Conservation (phyloP, 2,888 invertebrate species). For the Drosophila setosimentum region DNA sequence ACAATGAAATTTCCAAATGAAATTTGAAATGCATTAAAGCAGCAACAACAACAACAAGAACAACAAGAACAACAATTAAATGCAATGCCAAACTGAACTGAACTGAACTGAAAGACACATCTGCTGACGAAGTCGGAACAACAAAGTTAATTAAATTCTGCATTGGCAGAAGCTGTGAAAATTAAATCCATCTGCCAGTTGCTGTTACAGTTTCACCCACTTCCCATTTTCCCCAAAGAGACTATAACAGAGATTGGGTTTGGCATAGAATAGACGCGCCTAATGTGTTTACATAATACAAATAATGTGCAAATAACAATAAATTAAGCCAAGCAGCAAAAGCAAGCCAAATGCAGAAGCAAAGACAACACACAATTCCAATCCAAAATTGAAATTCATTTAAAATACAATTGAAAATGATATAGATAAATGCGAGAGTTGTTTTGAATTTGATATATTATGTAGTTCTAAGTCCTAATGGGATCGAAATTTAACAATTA, state of each 20-base stretch:
- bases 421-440: slow-evolving; percentile 27
- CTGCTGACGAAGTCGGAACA: slow-evolving; percentile 46
- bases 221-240: slow-evolving; percentile 20
- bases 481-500: too few relatives aligned
- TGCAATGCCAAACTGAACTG: slow-evolving; percentile 14
- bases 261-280: slow-evolving; percentile 26
- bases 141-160: slow-evolving; percentile 75
- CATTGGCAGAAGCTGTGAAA: slow-evolving; percentile 50
- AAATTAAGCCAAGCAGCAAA: slow-evolving; percentile 69
- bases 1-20: slow-evolving; percentile 54
- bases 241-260: slow-evolving; percentile 22
- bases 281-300: slow-evolving; percentile 75
- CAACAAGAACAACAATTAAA: slow-evolving; percentile 15
- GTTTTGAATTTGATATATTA: not conserved
- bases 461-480: not conserved
- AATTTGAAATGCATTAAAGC: slow-evolving; percentile 48
- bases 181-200: slow-evolving; percentile 61
- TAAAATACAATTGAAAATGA: slow-evolving; percentile 24
- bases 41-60: slow-evolving; percentile 8
- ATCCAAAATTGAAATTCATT: slow-evolving; percentile 44
- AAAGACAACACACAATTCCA: slow-evolving; percentile 28
- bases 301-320: slow-evolving; percentile 74
- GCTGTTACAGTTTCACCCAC: slow-evolving; percentile 6
- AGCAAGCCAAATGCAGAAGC: slow-evolving; percentile 17
- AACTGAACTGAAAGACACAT: slow-evolving; percentile 29